Percentiles rank a stretch among this genome's conserved stretches.
These are phyloP conservation scores for Phoebastria nigripes DNA, from an alignment of 2,797 vertebrate species.

Conservation along the genomic window DNA sequence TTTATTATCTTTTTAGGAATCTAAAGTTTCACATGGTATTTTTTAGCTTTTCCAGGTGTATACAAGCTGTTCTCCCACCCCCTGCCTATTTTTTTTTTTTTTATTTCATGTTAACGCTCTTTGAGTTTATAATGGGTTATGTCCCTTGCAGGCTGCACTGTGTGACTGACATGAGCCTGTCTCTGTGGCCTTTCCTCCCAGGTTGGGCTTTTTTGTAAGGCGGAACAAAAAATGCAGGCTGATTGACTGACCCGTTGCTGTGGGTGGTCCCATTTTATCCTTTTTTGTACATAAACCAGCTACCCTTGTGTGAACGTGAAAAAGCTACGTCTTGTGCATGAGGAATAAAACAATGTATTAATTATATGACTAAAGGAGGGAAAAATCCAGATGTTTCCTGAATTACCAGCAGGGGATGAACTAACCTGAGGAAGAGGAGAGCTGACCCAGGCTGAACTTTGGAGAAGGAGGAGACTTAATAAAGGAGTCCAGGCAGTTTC, in stretches of 20 bases:
- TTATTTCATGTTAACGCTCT: neutral
- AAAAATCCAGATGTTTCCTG: neutral
- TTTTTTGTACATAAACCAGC: neutral
- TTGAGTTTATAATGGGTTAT: neutral
- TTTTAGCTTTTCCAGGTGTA: neutral
- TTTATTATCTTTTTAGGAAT: neutral
- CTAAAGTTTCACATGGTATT: rapidly evolving
- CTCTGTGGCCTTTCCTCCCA: neutral
- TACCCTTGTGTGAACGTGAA: neutral
- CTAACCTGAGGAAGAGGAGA: neutral
- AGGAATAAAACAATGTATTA: neutral
- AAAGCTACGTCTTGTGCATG: neutral
- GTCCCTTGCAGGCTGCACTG: rapidly evolving
- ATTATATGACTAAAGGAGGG: neutral
- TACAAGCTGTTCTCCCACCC: neutral
- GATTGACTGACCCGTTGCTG: neutral
- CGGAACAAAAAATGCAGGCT: neutral
- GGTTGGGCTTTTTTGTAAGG: neutral
- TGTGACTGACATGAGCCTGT: neutral
- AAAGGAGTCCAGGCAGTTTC: neutral
- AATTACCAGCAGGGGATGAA: neutral
- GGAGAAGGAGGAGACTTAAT: neutral
- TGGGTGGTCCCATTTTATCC: neutral
- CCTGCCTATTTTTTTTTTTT: neutral
- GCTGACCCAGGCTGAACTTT: neutral